A percentile compares a stretch with the other conserved stretches of the same genome.
Evolutionary conservation across 2,888 invertebrate genomes (phyloP).

Genomic region (Epinotia demarniana): DNA sequence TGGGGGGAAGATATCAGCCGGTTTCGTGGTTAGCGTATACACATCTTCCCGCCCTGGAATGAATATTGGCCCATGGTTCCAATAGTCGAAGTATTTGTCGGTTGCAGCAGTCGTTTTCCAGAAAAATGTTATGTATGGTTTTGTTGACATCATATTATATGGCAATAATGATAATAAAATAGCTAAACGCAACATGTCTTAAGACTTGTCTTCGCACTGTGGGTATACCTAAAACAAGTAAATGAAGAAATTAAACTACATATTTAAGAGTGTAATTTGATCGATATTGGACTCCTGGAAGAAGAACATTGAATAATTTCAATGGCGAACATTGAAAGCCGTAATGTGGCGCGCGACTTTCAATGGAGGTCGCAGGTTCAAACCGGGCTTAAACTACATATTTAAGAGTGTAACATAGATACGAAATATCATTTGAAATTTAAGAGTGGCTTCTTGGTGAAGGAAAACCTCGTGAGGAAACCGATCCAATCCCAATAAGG

Average conservation of each 20-base stretch:
- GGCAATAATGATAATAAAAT: background rate
- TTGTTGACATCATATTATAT: background rate
- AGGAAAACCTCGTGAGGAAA: too few species aligned
- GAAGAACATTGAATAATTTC: too few species aligned
- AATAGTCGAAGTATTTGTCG: slow-evolving; percentile 8
- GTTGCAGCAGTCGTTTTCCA: slow-evolving; percentile 1
- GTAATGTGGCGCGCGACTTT: too few species aligned
- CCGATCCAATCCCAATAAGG: too few species aligned
- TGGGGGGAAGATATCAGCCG: background rate
- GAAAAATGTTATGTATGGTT: background rate
- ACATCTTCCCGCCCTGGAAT: slow-evolving; percentile 7
- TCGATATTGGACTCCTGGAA: too few species aligned
- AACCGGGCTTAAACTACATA: too few species aligned
- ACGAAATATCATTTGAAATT: too few species aligned
- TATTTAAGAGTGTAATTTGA: too few species aligned
- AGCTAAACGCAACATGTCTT: slow-evolving; percentile 1
- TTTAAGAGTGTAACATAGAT: too few species aligned
- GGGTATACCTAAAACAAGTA: background rate
- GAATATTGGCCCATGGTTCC: slow-evolving; percentile 20
- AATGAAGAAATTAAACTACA: background rate
- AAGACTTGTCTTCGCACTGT: background rate
- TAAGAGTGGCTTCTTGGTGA: too few species aligned
- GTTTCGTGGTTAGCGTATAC: background rate
- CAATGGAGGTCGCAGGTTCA: too few species aligned
- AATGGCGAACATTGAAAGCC: too few species aligned